Evolutionary conservation across 2,113 vertebrate genomes (phyloP), one percentile per base, ranked within the genome.

Genomic region (Lasiurus cinereus): DNA sequence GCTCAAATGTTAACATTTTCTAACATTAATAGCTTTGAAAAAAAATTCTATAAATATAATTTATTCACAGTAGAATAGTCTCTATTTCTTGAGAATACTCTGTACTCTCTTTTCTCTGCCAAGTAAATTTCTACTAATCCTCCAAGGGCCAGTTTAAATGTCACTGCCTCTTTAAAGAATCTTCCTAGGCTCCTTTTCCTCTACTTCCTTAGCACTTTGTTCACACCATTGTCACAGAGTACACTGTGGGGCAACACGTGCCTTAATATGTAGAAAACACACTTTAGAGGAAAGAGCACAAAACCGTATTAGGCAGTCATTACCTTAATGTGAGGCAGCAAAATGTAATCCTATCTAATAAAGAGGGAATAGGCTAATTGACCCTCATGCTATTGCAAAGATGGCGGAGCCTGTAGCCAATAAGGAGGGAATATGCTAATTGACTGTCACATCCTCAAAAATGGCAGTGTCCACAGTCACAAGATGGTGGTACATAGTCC

Each of bases 1-100:
- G 54, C 18, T 83, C 59, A 88, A 88, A 85, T 85, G 50, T 27
- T 70, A 79, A 83, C 83, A 77, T 93, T 88, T 88, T 94, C 72
- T 93, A 91, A 80, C 46, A 86, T 39, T 94, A 54, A 59, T 52
- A 70, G 27, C 94, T 92, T 82, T 82, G 29, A 54, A 14, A 50
- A 50, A 88, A 94, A 78, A 14, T 39, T 56, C 74, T 59, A 78
- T 80, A 80, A 76, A 22, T 70, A 87, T 54, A 46, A 92, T 62
- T 77, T 80, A 56, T 70, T 59, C 59, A 74, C 15, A 88, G 12
- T 7, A 88, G 46, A 83, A 33, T 91, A 72, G 66, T 87, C 29
- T 77, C 22, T 83, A 1, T 54, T 84, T 83, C 56, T 93, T 77
- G 62, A 72, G 46, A 85, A 88, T 56, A 88, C 52, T n/a, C 12